phyloP scores from a whole-genome alignment of 2,888 invertebrate species.

The Lasioglossum vierecki region DNA sequence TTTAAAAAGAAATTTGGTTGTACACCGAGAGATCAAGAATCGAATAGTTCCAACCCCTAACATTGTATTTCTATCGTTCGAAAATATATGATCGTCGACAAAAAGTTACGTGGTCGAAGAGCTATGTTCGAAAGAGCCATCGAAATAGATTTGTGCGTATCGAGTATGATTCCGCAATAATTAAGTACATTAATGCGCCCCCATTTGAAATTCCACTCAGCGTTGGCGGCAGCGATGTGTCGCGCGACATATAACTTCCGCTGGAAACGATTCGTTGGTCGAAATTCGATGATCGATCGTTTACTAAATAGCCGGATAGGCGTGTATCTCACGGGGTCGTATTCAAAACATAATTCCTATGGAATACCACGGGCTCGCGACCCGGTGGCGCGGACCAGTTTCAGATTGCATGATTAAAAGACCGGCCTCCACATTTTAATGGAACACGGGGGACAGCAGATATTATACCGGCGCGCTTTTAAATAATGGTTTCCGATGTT shows the following conservation, averaged over 20 bases:
- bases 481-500: conserved; percentile 53
- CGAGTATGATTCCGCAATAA: neutral
- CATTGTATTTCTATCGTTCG: neutral
- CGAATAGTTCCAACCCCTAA: neutral
- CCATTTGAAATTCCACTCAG: neutral
- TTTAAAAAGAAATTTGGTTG: too few species aligned
- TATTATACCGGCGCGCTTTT: conserved; percentile 45
- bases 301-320: neutral
- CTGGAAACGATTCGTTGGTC: neutral
- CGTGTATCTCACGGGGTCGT: neutral
- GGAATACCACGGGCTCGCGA: neutral
- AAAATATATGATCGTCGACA: neutral
- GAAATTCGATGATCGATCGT: conserved; percentile 3
- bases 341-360: conserved; percentile 33
- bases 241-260: neutral
- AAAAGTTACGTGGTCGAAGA: neutral
- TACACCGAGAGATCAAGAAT: neutral
- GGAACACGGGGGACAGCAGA: conserved; percentile 40
- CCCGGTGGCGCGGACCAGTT: neutral
- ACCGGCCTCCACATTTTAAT: conserved; percentile 33
- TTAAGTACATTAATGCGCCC: neutral
- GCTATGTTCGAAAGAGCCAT: neutral
- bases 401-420: conserved; percentile 42
- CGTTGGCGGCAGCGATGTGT: neutral
- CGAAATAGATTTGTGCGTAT: neutral